phyloP scores from a whole-genome alignment of 2,888 invertebrate genomes.

The Caenorhabditis imperialis region DNA sequence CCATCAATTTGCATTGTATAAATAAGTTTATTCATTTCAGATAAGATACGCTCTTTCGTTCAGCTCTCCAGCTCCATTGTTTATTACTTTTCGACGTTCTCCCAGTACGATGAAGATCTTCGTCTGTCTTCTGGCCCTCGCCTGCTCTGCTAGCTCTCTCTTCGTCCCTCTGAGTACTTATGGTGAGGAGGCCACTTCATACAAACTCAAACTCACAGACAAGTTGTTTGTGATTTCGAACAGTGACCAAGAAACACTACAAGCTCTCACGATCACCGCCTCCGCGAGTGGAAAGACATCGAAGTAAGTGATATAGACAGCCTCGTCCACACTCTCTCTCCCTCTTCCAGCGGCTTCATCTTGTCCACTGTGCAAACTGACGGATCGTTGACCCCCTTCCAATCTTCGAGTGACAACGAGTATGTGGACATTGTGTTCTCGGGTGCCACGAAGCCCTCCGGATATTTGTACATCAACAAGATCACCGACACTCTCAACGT shows the following conservation, averaged over 20 bases:
- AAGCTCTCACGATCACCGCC: conserved; percentile 2
- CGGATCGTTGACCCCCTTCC: conserved; percentile 23
- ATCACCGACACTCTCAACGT: conserved; percentile 26
- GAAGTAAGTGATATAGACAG: conserved; percentile 5
- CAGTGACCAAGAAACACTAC: conserved; percentile 23
- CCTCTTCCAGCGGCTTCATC: conserved; percentile 25
- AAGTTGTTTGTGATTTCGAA: conserved; percentile 22
- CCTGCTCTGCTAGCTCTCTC: not conserved
- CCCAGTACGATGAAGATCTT: not conserved
- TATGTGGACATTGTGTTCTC: conserved; percentile 2
- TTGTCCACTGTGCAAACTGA: conserved; percentile 20
- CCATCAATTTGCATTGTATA: conserved; percentile 28
- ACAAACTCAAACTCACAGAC: conserved; percentile 10
- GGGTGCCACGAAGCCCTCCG: conserved; percentile 5
- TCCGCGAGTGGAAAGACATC: conserved; percentile 9
- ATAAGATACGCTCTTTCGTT: conserved; percentile 14
- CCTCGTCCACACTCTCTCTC: not conserved
- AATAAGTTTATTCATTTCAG: conserved; percentile 8
- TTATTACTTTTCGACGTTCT: not conserved
- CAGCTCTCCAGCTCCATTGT: not conserved
- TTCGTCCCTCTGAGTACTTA: conserved; percentile 8
- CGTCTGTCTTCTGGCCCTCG: conserved; percentile 8
- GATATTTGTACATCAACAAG: conserved; percentile 19
- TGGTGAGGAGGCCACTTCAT: not conserved
- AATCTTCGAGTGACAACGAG: conserved; percentile 20